A percentile compares a stretch with the other conserved stretches of the same genome.
phyloP scores from a whole-genome alignment of 2,113 vertebrate species.

The Oxyruncus cristatus region DNA sequence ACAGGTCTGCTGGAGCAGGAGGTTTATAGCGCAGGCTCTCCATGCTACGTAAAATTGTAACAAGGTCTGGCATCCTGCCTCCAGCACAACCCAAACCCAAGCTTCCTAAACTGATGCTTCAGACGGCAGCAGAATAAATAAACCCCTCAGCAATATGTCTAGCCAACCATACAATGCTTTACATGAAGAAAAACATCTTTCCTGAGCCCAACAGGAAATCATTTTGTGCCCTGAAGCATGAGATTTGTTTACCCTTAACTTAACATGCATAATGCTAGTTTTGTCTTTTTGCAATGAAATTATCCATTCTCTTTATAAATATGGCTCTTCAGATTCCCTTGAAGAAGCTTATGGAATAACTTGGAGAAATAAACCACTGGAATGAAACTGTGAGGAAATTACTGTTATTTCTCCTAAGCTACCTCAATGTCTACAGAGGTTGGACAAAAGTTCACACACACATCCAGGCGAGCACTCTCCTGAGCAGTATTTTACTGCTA shows the following conservation, averaged over 20 bases:
- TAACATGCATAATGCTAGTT: conserved; percentile 49
- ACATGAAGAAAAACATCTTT: conserved; percentile 54
- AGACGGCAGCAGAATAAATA: conserved; percentile 50
- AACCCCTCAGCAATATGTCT: conserved; percentile 1
- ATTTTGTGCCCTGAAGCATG: conserved; percentile 56
- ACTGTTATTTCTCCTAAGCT: conserved; percentile 6
- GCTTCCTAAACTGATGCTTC: conserved; percentile 49
- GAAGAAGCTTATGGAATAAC: not conserved
- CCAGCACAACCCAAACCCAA: not conserved
- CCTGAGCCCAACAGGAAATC: conserved; percentile 54
- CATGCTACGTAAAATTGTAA: not conserved
- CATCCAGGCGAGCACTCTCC: not conserved
- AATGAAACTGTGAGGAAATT: conserved; percentile 29
- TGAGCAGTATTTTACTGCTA: not conserved
- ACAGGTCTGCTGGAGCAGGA: not conserved
- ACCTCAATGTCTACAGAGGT: not conserved
- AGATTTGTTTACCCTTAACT: conserved; percentile 58
- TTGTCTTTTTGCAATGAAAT: conserved; percentile 45
- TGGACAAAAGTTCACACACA: not conserved
- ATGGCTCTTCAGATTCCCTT: not conserved
- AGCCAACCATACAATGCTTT: conserved; percentile 32
- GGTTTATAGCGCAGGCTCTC: not conserved
- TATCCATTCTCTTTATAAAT: conserved; percentile 19
- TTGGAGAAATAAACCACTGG: conserved; percentile 26
- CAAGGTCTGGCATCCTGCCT: not conserved